Evolutionary conservation across 1,140 invertebrate species (phyloP), one percentile per base, ranked within the genome.

Genomic region (Scylla paramamosain): DNA sequence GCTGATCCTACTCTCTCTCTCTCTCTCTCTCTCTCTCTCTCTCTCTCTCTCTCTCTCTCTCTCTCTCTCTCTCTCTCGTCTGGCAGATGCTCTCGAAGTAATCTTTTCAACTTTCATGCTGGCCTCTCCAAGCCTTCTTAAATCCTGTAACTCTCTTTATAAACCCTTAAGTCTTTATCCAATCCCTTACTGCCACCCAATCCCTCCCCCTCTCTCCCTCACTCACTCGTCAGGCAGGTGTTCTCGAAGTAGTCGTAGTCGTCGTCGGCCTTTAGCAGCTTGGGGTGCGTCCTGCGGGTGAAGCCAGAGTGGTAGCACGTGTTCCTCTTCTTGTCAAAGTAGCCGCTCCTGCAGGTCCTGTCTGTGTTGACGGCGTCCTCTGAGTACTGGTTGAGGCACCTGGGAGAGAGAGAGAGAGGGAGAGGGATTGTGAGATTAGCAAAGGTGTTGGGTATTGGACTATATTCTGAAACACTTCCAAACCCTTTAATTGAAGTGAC

Each of bases 231-330:
- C 0, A 99, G 97, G 96, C 98, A 99, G 77, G 98, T 98, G 96
- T 99, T 99, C 97, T 99, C 98, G 96, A 99, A 97, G 97, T 99
- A 99, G 97, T 99, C 98, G 0, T 98, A 98, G 97, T 98, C 98
- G 0, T 98, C 98, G 97, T 99, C 98, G 96, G 98, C 98, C 45
- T 98, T 96, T 4, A 99, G 97, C 96, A 98, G 98, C 4, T 95
- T 39, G 0, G 98, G 98, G 97, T 99, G 98, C 0, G 98, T 98
- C 96, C 98, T 97, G 96, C 98, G 97, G 0, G 98, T 99, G 96
- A 98, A 98, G 93, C 98, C 97, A 96, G 98, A 98, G 16, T 99
- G 96, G 3, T 98, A 98, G 96, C 98, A 99, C 84, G 98, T 98
- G 87, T 98, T 97, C 95, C 98, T 97, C 0, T 98, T 97, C 0